Conservation (phyloP, 2,797 vertebrate species). For the Mus minutoides region DNA sequence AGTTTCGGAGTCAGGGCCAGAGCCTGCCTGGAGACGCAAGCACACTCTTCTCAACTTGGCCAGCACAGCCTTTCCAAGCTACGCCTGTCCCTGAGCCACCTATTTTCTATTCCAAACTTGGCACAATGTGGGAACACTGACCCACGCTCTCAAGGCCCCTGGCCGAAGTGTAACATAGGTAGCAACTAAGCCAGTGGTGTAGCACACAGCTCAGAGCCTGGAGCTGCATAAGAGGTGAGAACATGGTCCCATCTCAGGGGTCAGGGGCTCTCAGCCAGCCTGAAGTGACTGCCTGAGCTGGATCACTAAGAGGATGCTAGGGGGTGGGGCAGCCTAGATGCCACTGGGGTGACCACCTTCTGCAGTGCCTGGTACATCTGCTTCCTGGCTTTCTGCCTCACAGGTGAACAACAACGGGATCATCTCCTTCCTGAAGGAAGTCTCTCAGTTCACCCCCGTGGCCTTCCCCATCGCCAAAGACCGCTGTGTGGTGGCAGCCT, state of each 20-base stretch:
- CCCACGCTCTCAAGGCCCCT: not conserved
- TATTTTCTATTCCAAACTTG: not conserved
- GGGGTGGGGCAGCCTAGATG: not conserved
- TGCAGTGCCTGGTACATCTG: not conserved
- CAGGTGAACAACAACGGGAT: constrained; percentile 99
- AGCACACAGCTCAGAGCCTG: not conserved
- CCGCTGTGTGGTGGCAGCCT: constrained; percentile 95
- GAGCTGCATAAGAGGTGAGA: rapidly evolving
- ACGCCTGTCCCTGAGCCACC: not conserved
- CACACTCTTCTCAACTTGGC: not conserved
- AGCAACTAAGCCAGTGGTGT: not conserved
- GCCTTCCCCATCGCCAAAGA: constrained; percentile 98
- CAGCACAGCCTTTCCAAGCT: not conserved
- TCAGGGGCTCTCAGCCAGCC: not conserved
- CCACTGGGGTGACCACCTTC: not conserved
- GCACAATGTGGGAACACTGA: not conserved
- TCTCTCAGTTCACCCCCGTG: constrained; percentile 97
- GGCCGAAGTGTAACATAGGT: no score
- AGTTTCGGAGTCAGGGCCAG: no score
- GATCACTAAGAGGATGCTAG: not conserved
- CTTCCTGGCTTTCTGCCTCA: not conserved
- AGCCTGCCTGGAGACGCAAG: not conserved
- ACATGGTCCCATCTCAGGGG: not conserved
- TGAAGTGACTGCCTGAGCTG: not conserved
- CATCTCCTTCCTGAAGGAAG: constrained; percentile 97